Evolutionary conservation across 1,140 invertebrate species (phyloP).

Genomic region (Zaprionus gabonicus): DNA sequence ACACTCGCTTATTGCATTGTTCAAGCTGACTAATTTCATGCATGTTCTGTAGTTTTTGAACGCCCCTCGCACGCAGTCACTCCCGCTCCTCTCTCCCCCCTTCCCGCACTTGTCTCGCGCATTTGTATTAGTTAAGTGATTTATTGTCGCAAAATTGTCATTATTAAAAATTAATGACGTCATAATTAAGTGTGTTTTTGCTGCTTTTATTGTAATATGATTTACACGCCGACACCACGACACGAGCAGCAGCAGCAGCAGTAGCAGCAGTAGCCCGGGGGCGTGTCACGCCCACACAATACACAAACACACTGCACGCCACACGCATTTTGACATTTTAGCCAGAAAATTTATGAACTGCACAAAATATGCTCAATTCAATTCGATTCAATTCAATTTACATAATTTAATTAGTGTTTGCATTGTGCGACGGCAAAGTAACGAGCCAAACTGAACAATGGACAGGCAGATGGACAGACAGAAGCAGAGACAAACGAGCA

Average conservation of each 20-base stretch:
- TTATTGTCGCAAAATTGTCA: conserved; percentile 82
- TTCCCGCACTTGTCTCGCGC: conserved; percentile 5
- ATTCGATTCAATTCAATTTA: conserved; percentile 73
- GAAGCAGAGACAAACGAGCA: background rate
- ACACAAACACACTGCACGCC: background rate
- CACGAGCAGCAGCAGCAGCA: conserved; percentile 17
- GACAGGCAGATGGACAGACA: background rate
- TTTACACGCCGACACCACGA: conserved; percentile 60
- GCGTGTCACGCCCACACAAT: conserved; percentile 34
- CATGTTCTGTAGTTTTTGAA: conserved; percentile 38
- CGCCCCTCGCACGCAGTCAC: background rate
- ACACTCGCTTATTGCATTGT: conserved; percentile 41
- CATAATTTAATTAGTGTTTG: conserved; percentile 69
- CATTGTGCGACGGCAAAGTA: conserved; percentile 34
- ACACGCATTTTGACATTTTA: conserved; percentile 52
- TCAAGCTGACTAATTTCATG: conserved; percentile 74
- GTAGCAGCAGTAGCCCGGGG: background rate
- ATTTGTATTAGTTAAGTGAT: conserved; percentile 77
- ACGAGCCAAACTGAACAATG: background rate
- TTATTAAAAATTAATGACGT: conserved; percentile 82
- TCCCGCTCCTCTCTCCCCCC: background rate
- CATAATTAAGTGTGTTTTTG: conserved; percentile 76
- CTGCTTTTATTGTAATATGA: conserved; percentile 76
- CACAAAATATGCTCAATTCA: conserved; percentile 70
- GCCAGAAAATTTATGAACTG: conserved; percentile 72